These are phyloP conservation scores for Lasioglossum lativentre DNA, from an alignment of 2,888 invertebrate species.

Conservation along the genomic window DNA sequence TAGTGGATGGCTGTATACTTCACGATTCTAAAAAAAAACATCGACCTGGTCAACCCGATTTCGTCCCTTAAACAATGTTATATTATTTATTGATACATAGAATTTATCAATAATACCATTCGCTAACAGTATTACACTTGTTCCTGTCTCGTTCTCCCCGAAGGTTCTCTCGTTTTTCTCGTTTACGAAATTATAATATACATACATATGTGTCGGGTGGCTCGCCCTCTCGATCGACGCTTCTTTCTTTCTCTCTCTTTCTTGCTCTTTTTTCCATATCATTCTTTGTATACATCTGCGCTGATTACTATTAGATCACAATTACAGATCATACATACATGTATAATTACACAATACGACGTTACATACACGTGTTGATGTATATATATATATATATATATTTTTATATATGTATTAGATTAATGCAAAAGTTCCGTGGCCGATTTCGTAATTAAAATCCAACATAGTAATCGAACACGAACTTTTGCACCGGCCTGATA, in stretches of 20 bases:
- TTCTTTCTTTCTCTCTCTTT: not conserved
- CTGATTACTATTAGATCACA: conserved; percentile 61
- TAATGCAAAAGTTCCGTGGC: not conserved
- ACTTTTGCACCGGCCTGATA: not conserved
- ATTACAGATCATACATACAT: conserved; percentile 63
- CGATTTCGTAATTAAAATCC: not conserved
- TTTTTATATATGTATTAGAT: not conserved
- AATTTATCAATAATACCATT: conserved; percentile 78
- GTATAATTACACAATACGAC: conserved; percentile 62
- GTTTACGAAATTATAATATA: conserved; percentile 63
- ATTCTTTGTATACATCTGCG: conserved; percentile 49
- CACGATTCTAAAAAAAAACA: not conserved
- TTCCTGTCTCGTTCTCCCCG: conserved; percentile 50
- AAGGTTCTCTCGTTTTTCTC: conserved; percentile 43
- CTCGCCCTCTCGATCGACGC: conserved; percentile 17
- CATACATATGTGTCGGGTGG: conserved; percentile 34
- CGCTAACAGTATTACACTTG: conserved; percentile 75
- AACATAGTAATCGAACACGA: not conserved
- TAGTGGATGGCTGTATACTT: not conserved
- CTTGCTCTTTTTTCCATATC: conserved; percentile 7
- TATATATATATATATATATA: conserved; percentile 35
- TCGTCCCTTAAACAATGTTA: conserved; percentile 80
- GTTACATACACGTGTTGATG: conserved; percentile 54
- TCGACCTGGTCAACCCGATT: conserved; percentile 29
- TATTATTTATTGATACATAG: conserved; percentile 82